phyloP scores from a whole-genome alignment of 2,797 vertebrate genomes.

The Sebastes paucispinis region DNA sequence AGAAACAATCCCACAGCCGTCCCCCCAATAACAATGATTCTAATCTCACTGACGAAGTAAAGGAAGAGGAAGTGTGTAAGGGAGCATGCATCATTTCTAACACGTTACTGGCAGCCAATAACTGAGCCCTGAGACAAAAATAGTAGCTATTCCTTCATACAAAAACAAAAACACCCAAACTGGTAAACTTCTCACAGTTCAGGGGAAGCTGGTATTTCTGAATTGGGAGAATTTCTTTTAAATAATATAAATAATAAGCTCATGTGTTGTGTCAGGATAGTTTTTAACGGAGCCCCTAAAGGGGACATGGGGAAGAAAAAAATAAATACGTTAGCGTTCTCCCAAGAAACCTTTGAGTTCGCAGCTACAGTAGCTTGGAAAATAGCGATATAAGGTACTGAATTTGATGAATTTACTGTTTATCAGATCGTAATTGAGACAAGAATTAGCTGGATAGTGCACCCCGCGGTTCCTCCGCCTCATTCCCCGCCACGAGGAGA shows the following conservation, averaged over 20 bases:
- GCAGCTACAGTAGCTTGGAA: neutral
- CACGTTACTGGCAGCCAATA: neutral
- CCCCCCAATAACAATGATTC: no score
- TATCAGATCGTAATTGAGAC: neutral
- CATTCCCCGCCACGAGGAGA: no score
- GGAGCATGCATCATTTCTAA: neutral
- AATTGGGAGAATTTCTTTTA: neutral
- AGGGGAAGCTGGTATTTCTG: neutral
- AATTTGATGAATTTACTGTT: neutral
- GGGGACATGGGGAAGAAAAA: neutral
- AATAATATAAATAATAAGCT: conserved; percentile 9
- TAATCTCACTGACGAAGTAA: no score
- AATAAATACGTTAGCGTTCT: neutral
- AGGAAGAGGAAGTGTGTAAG: neutral
- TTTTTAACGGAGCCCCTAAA: neutral
- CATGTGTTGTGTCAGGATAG: neutral
- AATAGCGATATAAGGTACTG: neutral
- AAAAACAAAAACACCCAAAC: neutral
- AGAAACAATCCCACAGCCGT: rapidly evolving
- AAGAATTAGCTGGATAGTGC: neutral
- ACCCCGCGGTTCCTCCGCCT: no score
- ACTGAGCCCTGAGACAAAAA: conserved; percentile 17
- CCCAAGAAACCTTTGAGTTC: neutral
- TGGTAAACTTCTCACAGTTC: neutral
- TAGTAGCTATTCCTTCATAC: neutral